Percentiles rank a stretch among this genome's conserved stretches.
Evolutionary conservation across 2,888 invertebrate species (phyloP).

Genomic region (Vanessa cardui): DNA sequence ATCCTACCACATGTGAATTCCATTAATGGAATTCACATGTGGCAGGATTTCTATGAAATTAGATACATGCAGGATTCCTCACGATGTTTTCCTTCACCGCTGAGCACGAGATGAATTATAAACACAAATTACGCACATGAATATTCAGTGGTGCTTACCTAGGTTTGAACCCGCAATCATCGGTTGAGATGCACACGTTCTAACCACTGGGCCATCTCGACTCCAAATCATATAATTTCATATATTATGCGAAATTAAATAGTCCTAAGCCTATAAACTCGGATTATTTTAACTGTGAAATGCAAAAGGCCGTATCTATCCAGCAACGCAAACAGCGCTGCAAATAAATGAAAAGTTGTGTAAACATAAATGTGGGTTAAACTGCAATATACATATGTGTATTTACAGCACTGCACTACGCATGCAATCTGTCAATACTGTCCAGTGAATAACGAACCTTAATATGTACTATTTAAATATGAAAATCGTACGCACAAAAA

Average conservation of each 20-base stretch:
- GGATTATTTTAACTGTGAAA: slow-evolving; percentile 51
- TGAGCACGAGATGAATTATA: too few relatives aligned
- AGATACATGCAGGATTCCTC: too few relatives aligned
- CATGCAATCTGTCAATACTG: slow-evolving; percentile 39
- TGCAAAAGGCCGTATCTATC: slow-evolving; percentile 53
- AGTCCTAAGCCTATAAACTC: slow-evolving; percentile 43
- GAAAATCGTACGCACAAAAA: slow-evolving; percentile 32
- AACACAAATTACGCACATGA: too few relatives aligned
- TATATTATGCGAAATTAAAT: slow-evolving; percentile 41
- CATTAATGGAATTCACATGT: too few relatives aligned
- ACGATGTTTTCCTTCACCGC: too few relatives aligned
- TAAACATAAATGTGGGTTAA: slow-evolving; percentile 60
- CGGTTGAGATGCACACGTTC: too few relatives aligned
- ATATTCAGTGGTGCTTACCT: too few relatives aligned
- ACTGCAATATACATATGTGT: slow-evolving; percentile 42
- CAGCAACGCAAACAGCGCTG: slow-evolving; percentile 47
- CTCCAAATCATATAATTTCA: background rate
- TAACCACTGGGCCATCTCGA: too few relatives aligned
- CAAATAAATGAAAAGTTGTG: slow-evolving; percentile 58
- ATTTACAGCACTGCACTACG: slow-evolving; percentile 37
- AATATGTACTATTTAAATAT: slow-evolving; percentile 36
- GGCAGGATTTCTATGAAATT: too few relatives aligned
- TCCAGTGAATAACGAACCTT: slow-evolving; percentile 37
- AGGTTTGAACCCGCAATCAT: too few relatives aligned
- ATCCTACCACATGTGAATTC: too few relatives aligned